phyloP scores from a whole-genome alignment of 2,797 vertebrate species.

The Helarctos malayanus region DNA sequence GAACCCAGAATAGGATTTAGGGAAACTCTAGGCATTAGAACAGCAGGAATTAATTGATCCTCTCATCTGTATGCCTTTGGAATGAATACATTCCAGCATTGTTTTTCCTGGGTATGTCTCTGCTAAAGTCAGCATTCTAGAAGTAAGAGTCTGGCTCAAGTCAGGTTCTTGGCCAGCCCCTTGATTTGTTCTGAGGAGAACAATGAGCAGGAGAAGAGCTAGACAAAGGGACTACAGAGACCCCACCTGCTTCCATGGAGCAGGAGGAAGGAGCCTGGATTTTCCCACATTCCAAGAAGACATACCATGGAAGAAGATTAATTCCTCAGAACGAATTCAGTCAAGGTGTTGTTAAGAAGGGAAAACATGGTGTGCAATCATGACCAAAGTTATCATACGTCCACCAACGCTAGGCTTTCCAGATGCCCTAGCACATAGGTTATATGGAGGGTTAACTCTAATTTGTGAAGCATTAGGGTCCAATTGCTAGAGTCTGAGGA shows the following conservation, averaged over 20 bases:
- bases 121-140: not conserved
- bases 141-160: conserved; percentile 1
- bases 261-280: not conserved
- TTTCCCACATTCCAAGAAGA: not conserved
- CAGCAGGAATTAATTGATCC: conserved; percentile 8
- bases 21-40: not conserved
- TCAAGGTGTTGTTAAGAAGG: not conserved
- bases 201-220: not conserved
- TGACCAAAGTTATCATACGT: not conserved
- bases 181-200: not conserved
- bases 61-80: not conserved
- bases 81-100: conserved; percentile 2
- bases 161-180: not conserved
- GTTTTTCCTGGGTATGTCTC: not conserved
- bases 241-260: not conserved
- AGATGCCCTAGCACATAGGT: not conserved
- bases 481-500: not conserved
- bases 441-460: not conserved
- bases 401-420: not conserved
- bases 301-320: not conserved
- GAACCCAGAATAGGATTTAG: not conserved
- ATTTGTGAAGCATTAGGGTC: not conserved
- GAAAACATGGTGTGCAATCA: not conserved
- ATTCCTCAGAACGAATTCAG: conserved; percentile 1
- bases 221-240: not conserved